Evolutionary conservation across 1,140 invertebrate genomes (phyloP), one percentile per base, ranked within the genome.

Genomic region (Stenopsyche tienmushanensis): DNA sequence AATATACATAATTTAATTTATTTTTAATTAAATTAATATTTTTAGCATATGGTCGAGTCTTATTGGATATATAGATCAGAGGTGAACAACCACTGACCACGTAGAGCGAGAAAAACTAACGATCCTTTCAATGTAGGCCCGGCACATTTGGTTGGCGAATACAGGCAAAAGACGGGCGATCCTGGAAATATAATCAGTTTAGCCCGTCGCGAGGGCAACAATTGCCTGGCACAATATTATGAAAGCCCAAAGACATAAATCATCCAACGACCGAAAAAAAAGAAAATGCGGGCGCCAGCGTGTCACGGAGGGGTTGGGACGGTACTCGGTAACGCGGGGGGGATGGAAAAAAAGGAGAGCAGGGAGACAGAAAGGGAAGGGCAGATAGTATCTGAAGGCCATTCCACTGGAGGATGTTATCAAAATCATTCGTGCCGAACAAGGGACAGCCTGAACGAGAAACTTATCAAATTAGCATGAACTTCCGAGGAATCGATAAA

Each of bases 241-340:
- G 53, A 53, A 63, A 41, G 53, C 62, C 62, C 44, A 47, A 47
- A 53, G 24, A 63, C 62, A 63, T 63, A 63, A 63, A 63, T 63
- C 62, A 63, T 63, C 50, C 49, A 42, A 63, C 24, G 49, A 63
- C 24, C 29, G 50, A 49, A 58, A 58, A 62, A 24, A 53, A 42
- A 42, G 50, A 62, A 26, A n/a, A 50, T 50, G 24, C 34, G 25
- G 50, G 25, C 62, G 62, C 62, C 62, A 63, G 50, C 49, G 50
- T 53, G 62, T 41, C 29, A 42, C 62, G 20, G 26, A 39, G 17
- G 39, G 24, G n/a, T n/a, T n/a, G n/a, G n/a, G n/a, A n/a, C n/a
- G n/a, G n/a, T n/a, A n/a, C n/a, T n/a, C n/a, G n/a, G n/a, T n/a
- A n/a, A n/a, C n/a, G n/a, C n/a, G n/a, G n/a, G n/a, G 20, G 47